A percentile compares a stretch with the other conserved stretches of the same genome.
phyloP scores from a whole-genome alignment of 2,797 vertebrate species.

The Enteromius anoplus region DNA sequence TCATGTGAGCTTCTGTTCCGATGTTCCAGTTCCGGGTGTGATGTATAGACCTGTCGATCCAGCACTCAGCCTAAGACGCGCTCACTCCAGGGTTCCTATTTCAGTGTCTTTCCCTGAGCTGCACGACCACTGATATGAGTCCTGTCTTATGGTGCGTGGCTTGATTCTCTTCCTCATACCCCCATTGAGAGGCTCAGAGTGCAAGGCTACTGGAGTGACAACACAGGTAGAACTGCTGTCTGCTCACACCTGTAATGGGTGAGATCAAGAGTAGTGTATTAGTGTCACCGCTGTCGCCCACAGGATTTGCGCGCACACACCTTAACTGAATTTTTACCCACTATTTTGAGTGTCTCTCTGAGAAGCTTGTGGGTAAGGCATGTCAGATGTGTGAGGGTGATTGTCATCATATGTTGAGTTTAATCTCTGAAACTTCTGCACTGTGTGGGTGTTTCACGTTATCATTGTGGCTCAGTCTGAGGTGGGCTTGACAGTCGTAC shows the following conservation, averaged over 20 bases:
- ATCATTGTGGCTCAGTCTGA: conserved; percentile 24
- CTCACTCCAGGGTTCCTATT: conserved; percentile 43
- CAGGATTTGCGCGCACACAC: conserved; percentile 35
- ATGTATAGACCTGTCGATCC: conserved; percentile 49
- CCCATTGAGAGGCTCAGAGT: conserved; percentile 32
- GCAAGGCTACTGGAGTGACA: conserved; percentile 52
- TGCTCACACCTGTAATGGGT: conserved; percentile 56
- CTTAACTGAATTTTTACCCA: conserved; percentile 46
- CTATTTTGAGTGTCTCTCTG: conserved; percentile 40
- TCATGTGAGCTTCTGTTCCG: conserved; percentile 24
- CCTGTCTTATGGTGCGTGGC: conserved; percentile 21
- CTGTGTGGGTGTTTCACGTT: conserved; percentile 40
- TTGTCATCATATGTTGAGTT: conserved; percentile 47
- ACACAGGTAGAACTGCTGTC: conserved; percentile 56
- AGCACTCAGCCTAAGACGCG: conserved; percentile 22
- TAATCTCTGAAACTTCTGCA: conserved; percentile 45
- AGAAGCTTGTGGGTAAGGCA: conserved; percentile 53
- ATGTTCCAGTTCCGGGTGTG: conserved; percentile 48
- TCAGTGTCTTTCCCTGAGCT: conserved; percentile 30
- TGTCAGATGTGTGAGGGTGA: conserved; percentile 47
- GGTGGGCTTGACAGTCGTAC: conserved; percentile 18
- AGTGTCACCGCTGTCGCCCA: conserved; percentile 56
- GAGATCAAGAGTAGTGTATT: conserved; percentile 52
- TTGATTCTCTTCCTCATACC: conserved; percentile 45
- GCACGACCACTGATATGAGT: conserved; percentile 39